Base-by-base conservation (phyloP, 2,113 vertebrate genomes). In the Amblyornis subalaris region DNA sequence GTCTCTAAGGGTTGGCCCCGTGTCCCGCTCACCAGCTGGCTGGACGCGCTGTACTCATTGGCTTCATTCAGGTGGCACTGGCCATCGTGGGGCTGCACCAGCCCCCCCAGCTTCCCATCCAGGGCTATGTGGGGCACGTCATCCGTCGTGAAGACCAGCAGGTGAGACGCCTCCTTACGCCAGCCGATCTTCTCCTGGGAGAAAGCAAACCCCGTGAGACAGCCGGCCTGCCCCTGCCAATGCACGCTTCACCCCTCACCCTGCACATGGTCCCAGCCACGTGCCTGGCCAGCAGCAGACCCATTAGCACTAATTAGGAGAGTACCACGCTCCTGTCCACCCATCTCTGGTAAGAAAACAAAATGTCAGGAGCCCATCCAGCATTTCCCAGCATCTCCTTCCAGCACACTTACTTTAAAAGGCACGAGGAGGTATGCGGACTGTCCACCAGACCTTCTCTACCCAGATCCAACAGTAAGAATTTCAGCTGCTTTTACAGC, bases 41-140 rank as follows among this genome's bases (percentile, higher is more conserved):
- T 98, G 88, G 99, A 99, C 0, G 98, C 98, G 0, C 98, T 99
- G 96, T 99, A 99, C 97, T 99, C 99, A 0, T 98, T 99, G 85
- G 97, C 97, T 45, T 98, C 98, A 0, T 99, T 98, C 35, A 99
- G 98, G 98, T 99, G 99, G 88, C 99, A 99, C 74, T 95, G 97
- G 36, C 99, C 99, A 3, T 99, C 99, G 0, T 99, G 99, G 4
- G 99, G 99, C 90, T 98, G 98, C n/a, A 99, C 99, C 45, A 99
- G 97, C 7, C 99, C 99, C 5, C 98, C 99, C 50, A 99, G 97
- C 87, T 98, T 98, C 38, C 99, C 99, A 26, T 99, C 99, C 97
- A 99, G 97, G 7, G 99, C 99, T 4, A 99, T 98, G 96, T 99
- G 99, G 22, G 99, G 99, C 26, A 99, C 99, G 0, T 99, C 99